A percentile compares a stretch with the other conserved stretches of the same genome.
phyloP scores from a whole-genome alignment of 2,888 invertebrate genomes.

The Cryptophagus acutangulus region DNA sequence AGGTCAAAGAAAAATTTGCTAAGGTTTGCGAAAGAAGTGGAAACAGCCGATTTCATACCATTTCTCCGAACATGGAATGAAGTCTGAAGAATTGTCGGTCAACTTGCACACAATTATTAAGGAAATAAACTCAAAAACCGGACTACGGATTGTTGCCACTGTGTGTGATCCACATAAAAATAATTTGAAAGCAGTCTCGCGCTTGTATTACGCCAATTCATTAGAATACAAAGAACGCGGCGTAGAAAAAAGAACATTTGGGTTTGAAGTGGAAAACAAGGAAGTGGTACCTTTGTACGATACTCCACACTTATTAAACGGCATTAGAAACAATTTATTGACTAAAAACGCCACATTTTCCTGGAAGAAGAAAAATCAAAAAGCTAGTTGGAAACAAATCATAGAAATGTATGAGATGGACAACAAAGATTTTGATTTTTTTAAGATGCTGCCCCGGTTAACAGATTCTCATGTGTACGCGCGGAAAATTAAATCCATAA shows the following conservation, averaged over 20 bases:
- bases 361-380: slow-evolving; percentile 9
- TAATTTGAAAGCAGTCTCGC: neutral
- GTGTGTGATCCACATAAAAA: neutral
- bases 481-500: neutral
- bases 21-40: too few relatives aligned
- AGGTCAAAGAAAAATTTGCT: too few relatives aligned
- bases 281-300: neutral
- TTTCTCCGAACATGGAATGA: too few relatives aligned
- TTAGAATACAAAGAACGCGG: neutral
- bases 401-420: slow-evolving; percentile 9
- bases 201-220: neutral
- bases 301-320: too few relatives aligned
- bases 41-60: too few relatives aligned
- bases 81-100: too few relatives aligned
- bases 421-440: slow-evolving; percentile 5
- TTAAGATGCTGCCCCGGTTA: slow-evolving; percentile 8
- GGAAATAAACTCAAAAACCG: too few relatives aligned
- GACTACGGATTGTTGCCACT: too few relatives aligned
- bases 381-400: slow-evolving; percentile 9
- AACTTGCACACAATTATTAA: too few relatives aligned
- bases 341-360: slow-evolving; percentile 5
- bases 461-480: slow-evolving; percentile 13
- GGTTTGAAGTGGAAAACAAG: neutral
- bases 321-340: too few relatives aligned
- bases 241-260: neutral